Evolutionary conservation across 2,888 invertebrate species (phyloP), one percentile per base, ranked within the genome.

Genomic region (Callyntrura guangdongensis): DNA sequence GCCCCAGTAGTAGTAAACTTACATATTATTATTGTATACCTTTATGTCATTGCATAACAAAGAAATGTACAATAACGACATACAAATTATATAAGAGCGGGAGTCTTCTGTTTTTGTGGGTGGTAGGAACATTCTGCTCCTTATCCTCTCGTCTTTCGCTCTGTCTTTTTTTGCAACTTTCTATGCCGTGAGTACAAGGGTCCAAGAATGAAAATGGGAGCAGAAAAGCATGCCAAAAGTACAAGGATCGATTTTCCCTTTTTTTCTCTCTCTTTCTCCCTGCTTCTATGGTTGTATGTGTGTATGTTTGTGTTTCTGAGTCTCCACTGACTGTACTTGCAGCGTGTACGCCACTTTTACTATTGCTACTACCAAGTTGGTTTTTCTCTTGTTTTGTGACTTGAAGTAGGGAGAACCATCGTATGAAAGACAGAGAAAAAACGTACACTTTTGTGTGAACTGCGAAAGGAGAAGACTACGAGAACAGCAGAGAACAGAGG

Each of bases 241-340:
- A 67, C 69, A 67, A 79, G 87, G 81, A 88, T 88, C 88, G 88
- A 88, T 88, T 88, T 88, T 85, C 53, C 53, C 53, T 79, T 59
- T 79, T 56, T 59, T 56, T 77, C 17, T 72, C 36, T 2, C 36
- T 45, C 36, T 72, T 45, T 72, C 47, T 72, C 36, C 36, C 36
- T 77, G 20, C 27, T 69, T 36, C 79, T 59, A 47, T 20, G 4
- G 22, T 59, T 36, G 79, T 79, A 20, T 79, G 59, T 59, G 59
- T 79, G 36, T 79, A 53, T 49, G 53, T n/a, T n/a, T 9, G 25
- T 14, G n/a, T 47, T 4, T 20, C 17, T 12, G 5, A 79, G 79
- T 79, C 79, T 79, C 59, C 79, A 79, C 79, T 79, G 79, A 79
- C 79, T 79, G 79, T 79, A 59, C 27, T 79, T 59, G 79, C 12